Base-by-base conservation (phyloP, 2,797 vertebrate species). In the Bradypodion ventrale region DNA sequence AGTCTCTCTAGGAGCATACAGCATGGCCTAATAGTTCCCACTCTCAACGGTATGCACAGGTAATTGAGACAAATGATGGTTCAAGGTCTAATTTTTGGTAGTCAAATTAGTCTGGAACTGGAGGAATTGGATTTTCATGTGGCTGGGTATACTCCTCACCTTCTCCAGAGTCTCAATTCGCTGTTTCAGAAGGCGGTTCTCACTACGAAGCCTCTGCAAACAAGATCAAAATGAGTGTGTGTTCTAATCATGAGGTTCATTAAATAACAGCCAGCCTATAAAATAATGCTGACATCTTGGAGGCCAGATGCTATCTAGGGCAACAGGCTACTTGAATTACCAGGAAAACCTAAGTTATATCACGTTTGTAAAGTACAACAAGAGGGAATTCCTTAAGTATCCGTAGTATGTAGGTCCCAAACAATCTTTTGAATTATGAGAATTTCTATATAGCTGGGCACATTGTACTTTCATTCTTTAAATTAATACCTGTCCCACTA, bases 101-200 rank as follows among this genome's bases (percentile, higher is more conserved):
- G 73, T 65, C 82, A 87, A 72, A 70, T 73, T 87, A 84, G 82
- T 84, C 82, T 87, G 86, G 66, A 87, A 87, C 73, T 37, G 82
- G 78, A 87, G 86, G 74, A 84, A 80, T 44, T 77, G 82, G 65
- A 81, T 44, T 80, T 78, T 68, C 92, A 94, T 91, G 89, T 96
- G 87, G 97, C 95, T n/a, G 13, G 74, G 66, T 19, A 46, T 5
- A 3, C 29, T 40, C 37, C 94, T 93, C 86, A 96, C 96, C 95
- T 96, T 96, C 90, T 99, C 98, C 76, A 99, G 93, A 1, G 98
- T 98, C 90, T 99, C 98, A 2, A 99, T 99, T 88, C 98, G 96
- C 92, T 99, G 98, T 92, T 99, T 99, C 83, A 99, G 95, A 83
- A 99, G 97, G 32, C 96, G 93, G 85, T 96, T 96, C 83, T 96